phyloP scores from a whole-genome alignment of 1,140 invertebrate species.

The Mactra quadrangularis region DNA sequence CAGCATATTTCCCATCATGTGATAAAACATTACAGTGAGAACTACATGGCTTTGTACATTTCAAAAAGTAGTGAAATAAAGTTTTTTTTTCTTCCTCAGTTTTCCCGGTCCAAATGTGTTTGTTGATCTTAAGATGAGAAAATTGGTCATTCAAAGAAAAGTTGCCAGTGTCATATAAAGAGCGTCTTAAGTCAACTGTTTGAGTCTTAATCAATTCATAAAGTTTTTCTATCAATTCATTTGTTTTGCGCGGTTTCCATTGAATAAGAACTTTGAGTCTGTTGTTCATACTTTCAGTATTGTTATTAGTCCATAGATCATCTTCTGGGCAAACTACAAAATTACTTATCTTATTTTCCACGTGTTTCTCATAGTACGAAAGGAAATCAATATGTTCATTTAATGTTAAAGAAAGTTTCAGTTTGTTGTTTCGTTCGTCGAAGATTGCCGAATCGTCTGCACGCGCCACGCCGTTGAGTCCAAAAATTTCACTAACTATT shows the following conservation, averaged over 20 bases:
- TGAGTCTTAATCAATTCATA: not conserved
- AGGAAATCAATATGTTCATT: slow-evolving; percentile 2
- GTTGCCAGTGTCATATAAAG: too few species aligned
- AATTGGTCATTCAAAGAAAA: too few species aligned
- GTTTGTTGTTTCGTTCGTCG: not conserved
- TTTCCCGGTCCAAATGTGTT: too few species aligned
- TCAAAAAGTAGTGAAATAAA: too few species aligned
- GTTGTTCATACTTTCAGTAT: slow-evolving; percentile 33
- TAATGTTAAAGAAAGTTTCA: not conserved
- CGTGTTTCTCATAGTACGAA: slow-evolving; percentile 6
- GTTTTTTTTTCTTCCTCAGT: too few species aligned
- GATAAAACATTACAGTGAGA: not conserved
- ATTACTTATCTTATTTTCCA: slow-evolving; percentile 13
- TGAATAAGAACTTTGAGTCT: slow-evolving; percentile 1
- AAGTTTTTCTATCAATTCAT: not conserved
- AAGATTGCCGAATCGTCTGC: slow-evolving; percentile 1
- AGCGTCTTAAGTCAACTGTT: too few species aligned
- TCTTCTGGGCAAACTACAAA: not conserved
- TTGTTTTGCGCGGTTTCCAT: slow-evolving; percentile 10
- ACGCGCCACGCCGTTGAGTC: slow-evolving; percentile 11
- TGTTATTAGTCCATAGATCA: slow-evolving; percentile 33
- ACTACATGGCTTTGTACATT: not conserved
- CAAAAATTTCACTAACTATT: slow-evolving; percentile 7
- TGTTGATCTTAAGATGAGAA: too few species aligned
- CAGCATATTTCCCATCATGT: not conserved